Percentiles rank a stretch among this genome's conserved stretches.
Conservation (phyloP, 2,113 vertebrate species). For the Dromiciops gliroides region DNA sequence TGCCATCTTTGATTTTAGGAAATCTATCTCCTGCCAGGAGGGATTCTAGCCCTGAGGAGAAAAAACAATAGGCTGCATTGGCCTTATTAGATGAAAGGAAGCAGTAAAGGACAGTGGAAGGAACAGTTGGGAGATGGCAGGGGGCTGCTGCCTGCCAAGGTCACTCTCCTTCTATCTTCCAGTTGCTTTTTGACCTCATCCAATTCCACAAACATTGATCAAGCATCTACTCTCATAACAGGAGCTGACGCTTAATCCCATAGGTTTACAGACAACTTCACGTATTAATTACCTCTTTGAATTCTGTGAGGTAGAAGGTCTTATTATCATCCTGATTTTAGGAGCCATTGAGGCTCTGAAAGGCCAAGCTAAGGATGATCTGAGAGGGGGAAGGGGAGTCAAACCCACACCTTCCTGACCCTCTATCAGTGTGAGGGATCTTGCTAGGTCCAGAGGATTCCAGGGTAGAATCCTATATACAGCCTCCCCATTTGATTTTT, state of each 20-base stretch:
- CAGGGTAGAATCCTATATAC: not conserved
- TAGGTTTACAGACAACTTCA: not conserved
- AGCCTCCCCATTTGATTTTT: not conserved
- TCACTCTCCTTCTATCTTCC: not conserved
- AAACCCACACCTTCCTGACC: not conserved
- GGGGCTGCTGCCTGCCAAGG: not conserved
- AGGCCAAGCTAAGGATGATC: not conserved
- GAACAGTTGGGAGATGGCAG: not conserved
- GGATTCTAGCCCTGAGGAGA: not conserved
- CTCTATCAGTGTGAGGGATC: not conserved
- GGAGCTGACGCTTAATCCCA: not conserved
- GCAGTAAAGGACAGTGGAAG: not conserved
- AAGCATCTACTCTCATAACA: not conserved
- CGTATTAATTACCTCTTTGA: not conserved
- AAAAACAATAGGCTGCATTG: not conserved
- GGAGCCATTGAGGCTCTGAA: not conserved
- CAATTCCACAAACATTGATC: not conserved
- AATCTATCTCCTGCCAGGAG: not conserved
- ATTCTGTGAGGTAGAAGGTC: not conserved
- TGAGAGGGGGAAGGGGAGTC: not conserved
- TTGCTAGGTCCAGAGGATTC: not conserved
- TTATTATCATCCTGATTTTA: not conserved
- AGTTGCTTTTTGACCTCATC: not conserved
- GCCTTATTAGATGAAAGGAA: not conserved
- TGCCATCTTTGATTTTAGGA: not conserved